phyloP scores from a whole-genome alignment of 2,113 vertebrate species.

The Butorides virescens region DNA sequence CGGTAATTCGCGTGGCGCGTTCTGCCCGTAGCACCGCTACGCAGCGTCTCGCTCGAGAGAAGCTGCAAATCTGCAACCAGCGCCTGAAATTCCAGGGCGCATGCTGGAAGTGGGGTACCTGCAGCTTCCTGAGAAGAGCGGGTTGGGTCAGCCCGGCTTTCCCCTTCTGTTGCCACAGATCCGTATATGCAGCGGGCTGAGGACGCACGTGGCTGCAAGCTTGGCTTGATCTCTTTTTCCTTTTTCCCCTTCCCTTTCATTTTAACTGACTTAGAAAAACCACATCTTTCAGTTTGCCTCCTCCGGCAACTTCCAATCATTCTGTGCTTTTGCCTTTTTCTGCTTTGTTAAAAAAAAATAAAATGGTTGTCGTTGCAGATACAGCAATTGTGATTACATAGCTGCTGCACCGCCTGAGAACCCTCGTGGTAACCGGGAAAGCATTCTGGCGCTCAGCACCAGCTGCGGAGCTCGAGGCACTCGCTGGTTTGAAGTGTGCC shows the following conservation, averaged over 20 bases:
- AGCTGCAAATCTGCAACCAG: not conserved
- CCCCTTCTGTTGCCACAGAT: not conserved
- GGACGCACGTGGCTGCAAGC: not conserved
- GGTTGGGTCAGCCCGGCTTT: not conserved
- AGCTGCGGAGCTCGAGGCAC: not conserved
- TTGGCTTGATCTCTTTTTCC: not conserved
- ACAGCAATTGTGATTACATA: not conserved
- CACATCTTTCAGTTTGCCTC: not conserved
- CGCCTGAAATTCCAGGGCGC: not conserved
- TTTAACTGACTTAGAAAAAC: constrained; percentile 12
- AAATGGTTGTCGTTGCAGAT: not conserved
- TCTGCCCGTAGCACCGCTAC: not conserved
- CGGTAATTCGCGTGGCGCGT: not conserved
- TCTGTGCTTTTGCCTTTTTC: not conserved
- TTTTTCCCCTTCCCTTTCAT: not conserved
- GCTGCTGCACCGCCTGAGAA: not conserved
- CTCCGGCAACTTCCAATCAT: not conserved
- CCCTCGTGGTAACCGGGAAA: not conserved
- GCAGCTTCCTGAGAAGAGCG: not conserved
- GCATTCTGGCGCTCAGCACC: not conserved
- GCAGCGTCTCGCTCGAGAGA: not conserved
- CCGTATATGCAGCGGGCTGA: not conserved
- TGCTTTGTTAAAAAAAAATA: not conserved
- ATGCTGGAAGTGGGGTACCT: not conserved
- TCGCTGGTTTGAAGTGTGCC: not conserved